These are phyloP conservation scores for Chironomus riparius DNA, from an alignment of 2,888 invertebrate genomes.

Conservation along the genomic window DNA sequence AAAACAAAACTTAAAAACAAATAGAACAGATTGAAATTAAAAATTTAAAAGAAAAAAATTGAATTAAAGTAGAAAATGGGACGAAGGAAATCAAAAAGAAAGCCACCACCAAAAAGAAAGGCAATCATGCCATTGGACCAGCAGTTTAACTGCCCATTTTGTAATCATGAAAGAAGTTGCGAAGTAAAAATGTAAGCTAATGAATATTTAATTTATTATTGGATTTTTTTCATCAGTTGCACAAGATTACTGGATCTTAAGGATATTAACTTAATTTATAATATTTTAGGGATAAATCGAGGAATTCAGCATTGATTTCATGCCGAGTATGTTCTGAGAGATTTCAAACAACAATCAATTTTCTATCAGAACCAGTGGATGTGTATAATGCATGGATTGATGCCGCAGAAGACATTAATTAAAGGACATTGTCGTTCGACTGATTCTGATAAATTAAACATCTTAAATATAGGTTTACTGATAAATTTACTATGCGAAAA, in stretches of 20 bases:
- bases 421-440: not conserved
- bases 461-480: not conserved
- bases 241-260: not conserved
- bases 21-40: no score
- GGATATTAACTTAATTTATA: not conserved
- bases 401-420: not conserved
- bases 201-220: conserved; percentile 1
- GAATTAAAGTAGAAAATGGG: conserved; percentile 59
- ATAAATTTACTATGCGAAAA: no score
- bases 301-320: conserved; percentile 88
- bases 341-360: conserved; percentile 92
- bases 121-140: conserved; percentile 87
- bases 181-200: conserved; percentile 93
- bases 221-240: no score
- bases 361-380: conserved; percentile 93
- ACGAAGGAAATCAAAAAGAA: conserved; percentile 90
- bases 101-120: conserved; percentile 92
- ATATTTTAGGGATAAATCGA: conserved; percentile 82
- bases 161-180: conserved; percentile 98
- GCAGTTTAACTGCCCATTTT: conserved; percentile 98
- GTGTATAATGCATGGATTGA: conserved; percentile 53
- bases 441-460: not conserved
- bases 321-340: conserved; percentile 95
- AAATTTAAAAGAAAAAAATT: no score
- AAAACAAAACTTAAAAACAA: no score